These are phyloP conservation scores for Microchirus variegatus DNA, from an alignment of 2,797 vertebrate species.

Conservation along the genomic window DNA sequence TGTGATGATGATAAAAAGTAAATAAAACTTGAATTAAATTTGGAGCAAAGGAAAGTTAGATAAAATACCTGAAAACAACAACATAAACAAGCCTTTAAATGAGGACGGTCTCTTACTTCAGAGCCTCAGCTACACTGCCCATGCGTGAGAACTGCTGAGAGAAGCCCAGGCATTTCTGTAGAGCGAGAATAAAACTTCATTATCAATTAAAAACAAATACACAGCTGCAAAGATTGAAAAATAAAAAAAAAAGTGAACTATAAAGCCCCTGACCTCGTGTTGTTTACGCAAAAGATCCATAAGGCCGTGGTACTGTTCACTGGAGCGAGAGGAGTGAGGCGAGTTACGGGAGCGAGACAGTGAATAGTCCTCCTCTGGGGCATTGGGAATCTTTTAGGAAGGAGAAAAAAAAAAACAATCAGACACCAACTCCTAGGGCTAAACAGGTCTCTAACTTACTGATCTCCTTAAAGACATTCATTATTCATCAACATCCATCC, in stretches of 20 bases:
- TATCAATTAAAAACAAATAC: too few relatives aligned
- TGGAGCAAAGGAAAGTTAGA: too few relatives aligned
- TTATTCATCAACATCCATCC: not conserved
- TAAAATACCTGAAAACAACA: not conserved
- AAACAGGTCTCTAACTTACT: not conserved
- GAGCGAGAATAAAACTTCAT: not conserved
- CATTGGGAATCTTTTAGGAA: conserved; percentile 82
- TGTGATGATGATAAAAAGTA: too few relatives aligned
- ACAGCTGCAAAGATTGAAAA: too few relatives aligned
- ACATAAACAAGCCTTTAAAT: not conserved
- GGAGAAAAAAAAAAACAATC: not conserved
- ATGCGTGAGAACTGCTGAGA: conserved; percentile 86
- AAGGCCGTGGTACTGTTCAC: conserved; percentile 84
- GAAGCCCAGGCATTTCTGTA: conserved; percentile 85
- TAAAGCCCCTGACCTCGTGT: conserved; percentile 78
- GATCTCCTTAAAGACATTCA: not conserved
- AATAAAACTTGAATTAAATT: too few relatives aligned
- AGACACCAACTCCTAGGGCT: not conserved
- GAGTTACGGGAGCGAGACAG: conserved; percentile 81
- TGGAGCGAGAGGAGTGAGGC: conserved; percentile 78
- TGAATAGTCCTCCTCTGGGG: conserved; percentile 87
- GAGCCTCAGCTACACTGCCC: conserved; percentile 86
- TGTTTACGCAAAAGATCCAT: conserved; percentile 88
- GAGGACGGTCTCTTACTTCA: conserved; percentile 81
- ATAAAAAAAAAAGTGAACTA: too few relatives aligned